Conservation (phyloP, 2,888 invertebrate genomes). For the Phragmatobia fuliginosa region DNA sequence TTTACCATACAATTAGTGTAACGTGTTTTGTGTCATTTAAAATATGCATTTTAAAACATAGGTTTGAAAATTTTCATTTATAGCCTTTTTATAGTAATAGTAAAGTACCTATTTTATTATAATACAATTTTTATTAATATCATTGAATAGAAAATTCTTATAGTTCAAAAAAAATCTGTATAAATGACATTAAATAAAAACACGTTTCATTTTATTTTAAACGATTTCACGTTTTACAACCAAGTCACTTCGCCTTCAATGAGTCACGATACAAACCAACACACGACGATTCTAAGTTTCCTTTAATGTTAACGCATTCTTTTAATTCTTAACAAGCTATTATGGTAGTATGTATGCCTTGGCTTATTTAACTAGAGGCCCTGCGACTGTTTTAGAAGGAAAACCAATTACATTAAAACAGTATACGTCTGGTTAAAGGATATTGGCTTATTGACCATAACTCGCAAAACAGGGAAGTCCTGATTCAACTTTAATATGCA, state of each 20-base stretch:
- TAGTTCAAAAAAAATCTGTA: too few species aligned
- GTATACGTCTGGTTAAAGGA: not conserved
- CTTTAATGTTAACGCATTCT: not conserved
- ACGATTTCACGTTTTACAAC: not conserved
- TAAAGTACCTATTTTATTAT: too few species aligned
- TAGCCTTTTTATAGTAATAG: too few species aligned
- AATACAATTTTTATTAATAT: too few species aligned
- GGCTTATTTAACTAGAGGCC: not conserved
- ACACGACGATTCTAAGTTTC: not conserved
- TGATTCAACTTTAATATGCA: conserved; percentile 25
- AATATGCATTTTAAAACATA: too few species aligned
- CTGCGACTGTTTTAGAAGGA: not conserved
- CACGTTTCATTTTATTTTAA: too few species aligned
- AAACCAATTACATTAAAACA: not conserved
- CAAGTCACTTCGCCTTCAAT: not conserved
- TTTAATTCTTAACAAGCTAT: not conserved
- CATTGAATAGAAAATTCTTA: too few species aligned
- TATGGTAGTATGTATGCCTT: not conserved
- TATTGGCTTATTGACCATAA: conserved; percentile 22
- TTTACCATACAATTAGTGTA: too few species aligned
- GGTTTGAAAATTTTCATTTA: too few species aligned
- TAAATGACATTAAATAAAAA: too few species aligned
- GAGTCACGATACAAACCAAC: not conserved
- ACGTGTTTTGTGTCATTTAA: too few species aligned
- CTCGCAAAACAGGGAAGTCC: conserved; percentile 44